Evolutionary conservation across 2,797 vertebrate species (phyloP), one percentile per base, ranked within the genome.

Genomic region (Falco rusticolus): DNA sequence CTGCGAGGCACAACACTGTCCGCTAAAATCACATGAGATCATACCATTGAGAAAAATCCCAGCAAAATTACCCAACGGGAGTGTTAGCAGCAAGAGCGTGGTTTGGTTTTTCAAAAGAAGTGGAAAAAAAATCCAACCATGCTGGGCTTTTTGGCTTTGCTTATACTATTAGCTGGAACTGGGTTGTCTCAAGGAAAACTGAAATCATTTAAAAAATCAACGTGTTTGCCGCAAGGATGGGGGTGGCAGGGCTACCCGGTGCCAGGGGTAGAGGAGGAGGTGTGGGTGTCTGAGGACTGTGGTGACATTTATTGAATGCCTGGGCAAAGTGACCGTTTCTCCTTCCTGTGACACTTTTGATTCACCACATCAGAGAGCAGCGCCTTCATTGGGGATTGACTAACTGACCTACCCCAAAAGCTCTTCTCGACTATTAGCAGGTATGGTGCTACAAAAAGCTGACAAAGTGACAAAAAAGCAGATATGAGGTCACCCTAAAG

Each of bases 81-180:
- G 47, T 16, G 28, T 53, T 34, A 91, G 61, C 65, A 72, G 90
- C 69, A 94, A 91, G 69, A 70, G 0, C 56, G 43, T 50, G n/a
- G 17, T 60, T 89, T 48, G 43, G 0, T 29, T 87, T 94, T 80
- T 83, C 50, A 41, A 34, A 82, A 91, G 57, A 64, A 90, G 59
- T 83, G 88, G 84, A 39, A 41, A 93, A 95, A 66, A 93, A 94
- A 85, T 80, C 65, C 89, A 94, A n/a, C 70, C 85, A 87, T 21
- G 54, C 77, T 84, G 91, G 34, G 83, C 22, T 39, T 94, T 90
- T 75, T 94, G 91, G 80, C 83, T 95, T 91, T 63, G 50, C 54
- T 91, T 63, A 47, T 84, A 69, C 74, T 86, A 91, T 84, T 63
- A 79, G 33, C 43, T 88, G 80, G 51, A 91, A 91, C n/a, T 69